These are phyloP conservation scores for Notolabrus celidotus DNA, from an alignment of 2,797 vertebrate species.

Conservation along the genomic window DNA sequence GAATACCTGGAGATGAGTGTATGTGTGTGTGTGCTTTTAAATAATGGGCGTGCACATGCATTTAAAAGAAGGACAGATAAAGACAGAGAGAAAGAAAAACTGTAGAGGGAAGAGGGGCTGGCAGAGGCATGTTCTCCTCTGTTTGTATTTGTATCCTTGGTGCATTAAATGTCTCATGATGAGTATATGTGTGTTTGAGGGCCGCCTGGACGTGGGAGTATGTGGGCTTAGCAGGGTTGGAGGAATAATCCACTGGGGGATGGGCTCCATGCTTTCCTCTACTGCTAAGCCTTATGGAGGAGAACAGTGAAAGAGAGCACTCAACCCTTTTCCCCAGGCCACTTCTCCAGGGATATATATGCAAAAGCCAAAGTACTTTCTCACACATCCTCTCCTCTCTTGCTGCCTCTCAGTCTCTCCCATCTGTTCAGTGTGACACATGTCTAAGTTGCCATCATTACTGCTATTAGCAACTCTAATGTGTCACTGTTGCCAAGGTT, in stretches of 20 bases:
- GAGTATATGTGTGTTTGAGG: constrained; percentile 76
- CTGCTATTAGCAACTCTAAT: constrained; percentile 77
- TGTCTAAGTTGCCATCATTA: constrained; percentile 74
- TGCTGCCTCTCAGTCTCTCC: constrained; percentile 28
- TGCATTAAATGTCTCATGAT: constrained; percentile 69
- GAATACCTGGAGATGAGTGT: constrained; percentile 51
- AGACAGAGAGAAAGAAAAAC: constrained; percentile 34
- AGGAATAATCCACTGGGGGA: constrained; percentile 82
- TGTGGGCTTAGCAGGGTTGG: constrained; percentile 74
- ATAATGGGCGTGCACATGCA: constrained; percentile 42
- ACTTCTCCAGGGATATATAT: constrained; percentile 77
- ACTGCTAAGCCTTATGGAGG: constrained; percentile 77
- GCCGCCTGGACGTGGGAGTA: constrained; percentile 73
- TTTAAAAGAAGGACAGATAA: constrained; percentile 61
- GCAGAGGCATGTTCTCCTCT: constrained; percentile 20
- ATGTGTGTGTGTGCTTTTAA: constrained; percentile 18
- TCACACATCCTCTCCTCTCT: constrained; percentile 59
- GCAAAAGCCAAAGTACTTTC: constrained; percentile 76
- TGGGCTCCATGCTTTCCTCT: constrained; percentile 70
- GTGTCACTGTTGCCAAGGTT: constrained; percentile 71
- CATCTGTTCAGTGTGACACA: constrained; percentile 82
- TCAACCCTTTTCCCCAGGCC: constrained; percentile 72
- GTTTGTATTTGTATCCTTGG: constrained; percentile 41
- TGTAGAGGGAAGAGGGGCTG: constrained; percentile 23
- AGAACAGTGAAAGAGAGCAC: constrained; percentile 76